Percentiles rank a stretch among this genome's conserved stretches.
These are phyloP conservation scores for Chamaetylas fuelleborni DNA, from an alignment of 2,113 vertebrate genomes.

Conservation along the genomic window DNA sequence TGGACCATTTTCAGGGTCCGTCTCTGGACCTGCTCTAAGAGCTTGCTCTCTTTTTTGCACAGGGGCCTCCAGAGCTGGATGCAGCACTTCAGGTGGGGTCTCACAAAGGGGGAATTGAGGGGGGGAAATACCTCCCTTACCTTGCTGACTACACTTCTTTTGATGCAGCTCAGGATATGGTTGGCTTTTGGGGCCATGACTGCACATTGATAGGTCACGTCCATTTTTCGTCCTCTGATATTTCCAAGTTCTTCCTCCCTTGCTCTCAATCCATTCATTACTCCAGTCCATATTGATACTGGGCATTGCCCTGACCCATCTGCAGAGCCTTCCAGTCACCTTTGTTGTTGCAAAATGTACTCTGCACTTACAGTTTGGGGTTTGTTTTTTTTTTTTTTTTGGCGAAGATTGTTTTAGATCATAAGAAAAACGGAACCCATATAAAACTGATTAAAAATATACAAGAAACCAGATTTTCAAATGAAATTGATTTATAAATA, in stretches of 20 bases:
- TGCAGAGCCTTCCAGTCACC: neutral
- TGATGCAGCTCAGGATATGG: accelerated
- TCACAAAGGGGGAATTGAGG: accelerated
- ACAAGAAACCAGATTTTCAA: neutral
- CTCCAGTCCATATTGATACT: neutral
- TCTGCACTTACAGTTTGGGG: neutral
- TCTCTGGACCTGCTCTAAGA: neutral
- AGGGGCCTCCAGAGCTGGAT: neutral
- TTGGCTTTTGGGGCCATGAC: neutral
- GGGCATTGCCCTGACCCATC: accelerated
- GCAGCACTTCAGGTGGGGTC: accelerated
- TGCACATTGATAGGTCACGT: accelerated
- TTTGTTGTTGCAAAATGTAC: neutral
- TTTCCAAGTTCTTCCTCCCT: neutral
- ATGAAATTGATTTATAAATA: neutral
- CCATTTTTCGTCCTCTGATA: neutral
- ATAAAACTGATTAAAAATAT: neutral
- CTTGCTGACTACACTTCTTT: neutral
- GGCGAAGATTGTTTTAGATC: neutral
- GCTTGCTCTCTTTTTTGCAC: neutral
- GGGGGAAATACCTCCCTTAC: neutral
- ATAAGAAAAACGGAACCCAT: neutral
- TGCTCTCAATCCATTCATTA: neutral
- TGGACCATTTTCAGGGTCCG: neutral
- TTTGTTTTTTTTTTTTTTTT: no score